Conservation (phyloP, 2,888 invertebrate genomes). For the Lordiphosa fenestrarum region DNA sequence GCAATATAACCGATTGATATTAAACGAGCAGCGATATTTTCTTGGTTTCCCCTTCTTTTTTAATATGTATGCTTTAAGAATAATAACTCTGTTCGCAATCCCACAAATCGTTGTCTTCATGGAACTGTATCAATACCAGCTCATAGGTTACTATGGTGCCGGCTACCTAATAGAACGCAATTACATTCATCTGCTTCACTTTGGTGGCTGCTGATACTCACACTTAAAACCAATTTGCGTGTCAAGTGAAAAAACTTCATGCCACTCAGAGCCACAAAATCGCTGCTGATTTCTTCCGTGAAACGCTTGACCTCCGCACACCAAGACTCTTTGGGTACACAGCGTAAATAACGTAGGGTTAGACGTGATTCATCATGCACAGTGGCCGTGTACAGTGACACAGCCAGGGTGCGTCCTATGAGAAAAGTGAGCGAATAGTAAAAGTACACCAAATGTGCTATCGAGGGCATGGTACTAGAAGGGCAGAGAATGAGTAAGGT, state of each 20-base stretch:
- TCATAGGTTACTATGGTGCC: constrained; percentile 84
- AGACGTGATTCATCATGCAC: constrained; percentile 82
- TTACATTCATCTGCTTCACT: too few species aligned
- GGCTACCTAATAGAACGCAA: constrained; percentile 79
- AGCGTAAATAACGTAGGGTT: constrained; percentile 79
- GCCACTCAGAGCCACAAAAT: constrained; percentile 78
- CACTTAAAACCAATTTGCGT: constrained; percentile 77
- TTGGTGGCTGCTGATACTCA: too few species aligned
- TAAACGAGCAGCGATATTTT: constrained; percentile 71
- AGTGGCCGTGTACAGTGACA: constrained; percentile 82
- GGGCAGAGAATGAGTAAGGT: neutral
- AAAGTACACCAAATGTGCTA: constrained; percentile 81
- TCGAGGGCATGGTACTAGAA: constrained; percentile 76
- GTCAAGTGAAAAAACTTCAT: constrained; percentile 80
- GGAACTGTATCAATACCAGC: constrained; percentile 83
- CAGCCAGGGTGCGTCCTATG: constrained; percentile 82
- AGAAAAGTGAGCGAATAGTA: constrained; percentile 83
- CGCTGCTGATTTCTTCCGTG: constrained; percentile 77
- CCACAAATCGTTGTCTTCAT: constrained; percentile 77
- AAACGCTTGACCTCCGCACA: constrained; percentile 80
- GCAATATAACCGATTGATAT: constrained; percentile 73
- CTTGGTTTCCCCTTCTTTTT: constrained; percentile 56
- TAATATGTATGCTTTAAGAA: constrained; percentile 24
- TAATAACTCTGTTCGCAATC: constrained; percentile 61
- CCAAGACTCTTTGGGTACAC: constrained; percentile 81